These are phyloP conservation scores for Platysternon megacephalum DNA, from an alignment of 2,113 vertebrate genomes.

Conservation along the genomic window DNA sequence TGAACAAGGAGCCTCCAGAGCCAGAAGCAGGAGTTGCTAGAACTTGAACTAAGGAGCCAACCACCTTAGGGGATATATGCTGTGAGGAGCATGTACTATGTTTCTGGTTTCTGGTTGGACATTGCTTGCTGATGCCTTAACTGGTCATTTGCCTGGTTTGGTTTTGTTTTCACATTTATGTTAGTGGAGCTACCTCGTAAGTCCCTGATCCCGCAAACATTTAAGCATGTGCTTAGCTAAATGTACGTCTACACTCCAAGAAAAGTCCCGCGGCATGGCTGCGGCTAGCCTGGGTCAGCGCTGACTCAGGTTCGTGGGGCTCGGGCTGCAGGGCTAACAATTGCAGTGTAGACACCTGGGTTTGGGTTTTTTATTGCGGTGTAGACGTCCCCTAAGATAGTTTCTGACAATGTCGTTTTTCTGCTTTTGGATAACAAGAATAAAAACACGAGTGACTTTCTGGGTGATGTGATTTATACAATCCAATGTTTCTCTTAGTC, in stretches of 20 bases:
- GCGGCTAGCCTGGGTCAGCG: not conserved
- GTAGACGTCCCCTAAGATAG: not conserved
- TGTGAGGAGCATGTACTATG: not conserved
- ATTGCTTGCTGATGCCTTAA: not conserved
- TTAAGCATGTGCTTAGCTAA: conserved; percentile 25
- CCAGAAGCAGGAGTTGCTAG: not conserved
- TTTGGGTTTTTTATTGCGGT: not conserved
- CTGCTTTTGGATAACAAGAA: conserved; percentile 32
- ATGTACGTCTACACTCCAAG: not conserved
- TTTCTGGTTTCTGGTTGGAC: not conserved
- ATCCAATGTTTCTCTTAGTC: conserved; percentile 37
- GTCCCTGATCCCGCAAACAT: not conserved
- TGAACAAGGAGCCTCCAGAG: not conserved
- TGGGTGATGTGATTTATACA: conserved; percentile 43
- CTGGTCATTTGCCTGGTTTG: not conserved
- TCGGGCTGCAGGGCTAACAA: not conserved
- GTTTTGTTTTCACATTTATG: not conserved
- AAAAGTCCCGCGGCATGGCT: not conserved
- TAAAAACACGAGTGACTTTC: not conserved
- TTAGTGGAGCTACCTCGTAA: not conserved
- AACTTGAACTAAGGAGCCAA: not conserved
- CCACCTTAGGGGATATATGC: not conserved
- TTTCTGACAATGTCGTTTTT: not conserved
- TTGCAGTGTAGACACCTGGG: not conserved
- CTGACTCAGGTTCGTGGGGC: not conserved